phyloP scores from a whole-genome alignment of 1,140 invertebrate genomes.

The Lasaia peninsularis region DNA sequence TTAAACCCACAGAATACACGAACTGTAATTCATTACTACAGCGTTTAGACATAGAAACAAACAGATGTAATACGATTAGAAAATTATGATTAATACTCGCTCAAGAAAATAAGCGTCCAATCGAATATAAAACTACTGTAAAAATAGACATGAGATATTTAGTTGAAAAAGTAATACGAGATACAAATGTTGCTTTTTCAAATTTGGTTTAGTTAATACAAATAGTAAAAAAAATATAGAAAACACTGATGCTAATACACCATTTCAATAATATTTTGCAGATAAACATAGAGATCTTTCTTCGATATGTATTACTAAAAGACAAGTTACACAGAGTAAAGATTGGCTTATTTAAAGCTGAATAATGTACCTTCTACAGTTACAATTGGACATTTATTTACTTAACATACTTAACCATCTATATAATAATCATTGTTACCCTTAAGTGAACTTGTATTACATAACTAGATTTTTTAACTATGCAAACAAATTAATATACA shows the following conservation, averaged over 20 bases:
- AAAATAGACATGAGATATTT: background rate
- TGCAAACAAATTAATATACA: slow-evolving; percentile 7
- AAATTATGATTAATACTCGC: slow-evolving; percentile 12
- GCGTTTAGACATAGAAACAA: background rate
- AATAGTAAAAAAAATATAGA: slow-evolving; percentile 9
- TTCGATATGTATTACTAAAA: slow-evolving; percentile 2
- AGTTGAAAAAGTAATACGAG: background rate
- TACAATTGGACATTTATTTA: slow-evolving; percentile 9
- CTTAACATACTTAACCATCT: slow-evolving; percentile 1
- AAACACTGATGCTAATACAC: background rate
- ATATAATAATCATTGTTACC: background rate
- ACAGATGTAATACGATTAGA: slow-evolving; percentile 12
- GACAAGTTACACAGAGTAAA: background rate
- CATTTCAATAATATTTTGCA: background rate
- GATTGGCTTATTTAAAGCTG: background rate
- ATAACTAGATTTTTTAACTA: slow-evolving; percentile 8
- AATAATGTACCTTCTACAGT: background rate
- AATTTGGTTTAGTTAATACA: background rate
- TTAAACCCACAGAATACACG: slow-evolving; percentile 27
- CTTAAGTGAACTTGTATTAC: background rate
- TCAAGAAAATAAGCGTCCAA: slow-evolving; percentile 10
- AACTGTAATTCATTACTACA: slow-evolving; percentile 9
- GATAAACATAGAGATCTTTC: background rate
- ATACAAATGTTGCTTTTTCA: background rate
- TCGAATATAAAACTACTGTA: slow-evolving; percentile 1